Evolutionary conservation across 2,888 invertebrate genomes (phyloP).

Genomic region (Chesias legatella): DNA sequence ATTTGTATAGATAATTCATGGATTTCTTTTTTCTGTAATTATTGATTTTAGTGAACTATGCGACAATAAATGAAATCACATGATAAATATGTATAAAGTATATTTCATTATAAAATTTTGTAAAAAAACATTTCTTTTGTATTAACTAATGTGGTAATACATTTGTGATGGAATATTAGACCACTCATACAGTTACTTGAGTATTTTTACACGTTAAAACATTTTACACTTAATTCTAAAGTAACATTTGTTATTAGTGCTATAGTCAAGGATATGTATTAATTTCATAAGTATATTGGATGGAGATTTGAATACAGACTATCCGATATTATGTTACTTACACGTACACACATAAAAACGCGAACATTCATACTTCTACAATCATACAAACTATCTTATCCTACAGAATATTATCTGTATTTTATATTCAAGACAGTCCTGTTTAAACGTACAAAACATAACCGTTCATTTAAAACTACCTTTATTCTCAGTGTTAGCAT

Average conservation of each 20-base stretch:
- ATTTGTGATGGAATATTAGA: conserved; percentile 68
- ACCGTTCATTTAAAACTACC: conserved; percentile 51
- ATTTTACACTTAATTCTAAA: conserved; percentile 23
- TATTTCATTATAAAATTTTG: conserved; percentile 66
- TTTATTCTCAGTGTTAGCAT: conserved; percentile 43
- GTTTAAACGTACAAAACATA: conserved; percentile 62
- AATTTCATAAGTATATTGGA: conserved; percentile 36
- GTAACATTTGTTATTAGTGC: conserved; percentile 30
- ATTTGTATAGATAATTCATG: too few relatives aligned
- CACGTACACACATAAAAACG: conserved; percentile 14
- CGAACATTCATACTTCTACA: conserved; percentile 17
- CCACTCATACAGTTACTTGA: conserved; percentile 56
- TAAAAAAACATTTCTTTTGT: conserved; percentile 65
- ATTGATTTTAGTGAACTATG: not conserved
- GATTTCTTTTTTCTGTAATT: too few relatives aligned
- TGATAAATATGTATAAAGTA: conserved; percentile 53
- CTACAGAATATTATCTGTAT: conserved; percentile 26
- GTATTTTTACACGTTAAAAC: conserved; percentile 44
- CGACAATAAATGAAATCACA: conserved; percentile 34
- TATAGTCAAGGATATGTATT: conserved; percentile 38
- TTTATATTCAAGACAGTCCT: conserved; percentile 53
- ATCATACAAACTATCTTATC: conserved; percentile 40
- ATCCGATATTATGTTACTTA: conserved; percentile 13
- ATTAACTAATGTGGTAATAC: conserved; percentile 68
- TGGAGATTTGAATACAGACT: conserved; percentile 13